Evolutionary conservation across 1,140 invertebrate species (phyloP), one percentile per base, ranked within the genome.

Genomic region (Eumeta japonica): DNA sequence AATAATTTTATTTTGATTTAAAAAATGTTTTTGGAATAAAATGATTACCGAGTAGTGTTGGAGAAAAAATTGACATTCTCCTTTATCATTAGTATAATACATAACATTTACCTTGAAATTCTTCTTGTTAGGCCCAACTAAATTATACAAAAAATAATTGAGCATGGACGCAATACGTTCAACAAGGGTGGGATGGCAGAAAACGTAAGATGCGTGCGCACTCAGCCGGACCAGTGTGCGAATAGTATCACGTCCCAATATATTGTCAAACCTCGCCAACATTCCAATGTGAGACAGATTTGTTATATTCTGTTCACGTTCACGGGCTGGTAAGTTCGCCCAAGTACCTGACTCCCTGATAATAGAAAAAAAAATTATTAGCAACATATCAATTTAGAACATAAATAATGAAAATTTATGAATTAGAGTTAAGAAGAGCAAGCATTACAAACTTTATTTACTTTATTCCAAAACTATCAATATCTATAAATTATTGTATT

Each of bases 111-210:
- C 88, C 80, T 92, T 92, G 18, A 92, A 85, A 61, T 89, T 89
- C 51, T 89, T 89, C 54, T 90, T 86, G 50, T 89, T 89, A 0
- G 90, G 90, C 2, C 91, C 89, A 29, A 95, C 92, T 31, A 98
- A 76, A 68, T 94, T 85, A 12, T 89, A 65, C 4, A 98, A 71
- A 59, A 98, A 94, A 74, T 97, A 96, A 75, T 97, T 98, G 14
- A 98, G 79, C 94, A 97, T 97, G 10, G 88, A 65, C 3, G 92
- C 92, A 34, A 97, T 87, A 15, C 94, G 81, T 67, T 97, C 92
- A 0, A 96, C 91, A 79, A 98, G 88, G 7, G 90, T 90, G 5
- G 83, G 81, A 66, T 97, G 92, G 54, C 88, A 92, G 73, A 97
- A 95, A 14, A 96, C 90, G 2, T 85, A 85, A 35, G 84, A 86